Conservation (phyloP, 2,888 invertebrate species). For the Nycteola revayana region DNA sequence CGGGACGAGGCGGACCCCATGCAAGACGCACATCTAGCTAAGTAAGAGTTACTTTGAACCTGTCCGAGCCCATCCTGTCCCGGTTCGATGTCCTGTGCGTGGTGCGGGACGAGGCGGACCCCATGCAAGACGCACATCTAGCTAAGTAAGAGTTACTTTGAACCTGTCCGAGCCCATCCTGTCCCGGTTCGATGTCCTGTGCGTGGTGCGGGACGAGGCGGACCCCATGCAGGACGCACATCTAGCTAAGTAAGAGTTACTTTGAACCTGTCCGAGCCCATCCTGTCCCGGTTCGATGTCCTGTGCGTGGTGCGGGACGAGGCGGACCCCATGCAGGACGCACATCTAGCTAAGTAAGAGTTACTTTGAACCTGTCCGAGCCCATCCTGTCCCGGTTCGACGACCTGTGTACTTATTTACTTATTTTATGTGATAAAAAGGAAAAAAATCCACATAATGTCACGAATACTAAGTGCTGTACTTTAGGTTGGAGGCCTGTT, state of each 20-base stretch:
- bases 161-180: slow-evolving; percentile 98
- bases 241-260: slow-evolving; percentile 85
- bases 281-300: slow-evolving; percentile 98
- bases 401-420: too few relatives aligned
- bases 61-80: slow-evolving; percentile 98
- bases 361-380: slow-evolving; percentile 91
- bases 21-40: slow-evolving; percentile 94
- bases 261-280: slow-evolving; percentile 97
- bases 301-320: slow-evolving; percentile 98
- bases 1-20: slow-evolving; percentile 97
- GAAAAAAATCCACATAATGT: too few relatives aligned
- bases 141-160: slow-evolving; percentile 84
- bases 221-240: slow-evolving; percentile 96
- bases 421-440: too few relatives aligned
- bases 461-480: too few relatives aligned
- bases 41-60: slow-evolving; percentile 83
- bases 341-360: slow-evolving; percentile 88
- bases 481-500: too few relatives aligned
- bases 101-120: slow-evolving; percentile 97
- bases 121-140: slow-evolving; percentile 93
- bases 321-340: slow-evolving; percentile 96
- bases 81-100: slow-evolving; percentile 99
- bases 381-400: slow-evolving; percentile 99
- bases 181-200: slow-evolving; percentile 98
- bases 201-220: slow-evolving; percentile 97